Evolutionary conservation across 2,113 vertebrate species (phyloP).

Genomic region (Acrocephalus arundinaceus): DNA sequence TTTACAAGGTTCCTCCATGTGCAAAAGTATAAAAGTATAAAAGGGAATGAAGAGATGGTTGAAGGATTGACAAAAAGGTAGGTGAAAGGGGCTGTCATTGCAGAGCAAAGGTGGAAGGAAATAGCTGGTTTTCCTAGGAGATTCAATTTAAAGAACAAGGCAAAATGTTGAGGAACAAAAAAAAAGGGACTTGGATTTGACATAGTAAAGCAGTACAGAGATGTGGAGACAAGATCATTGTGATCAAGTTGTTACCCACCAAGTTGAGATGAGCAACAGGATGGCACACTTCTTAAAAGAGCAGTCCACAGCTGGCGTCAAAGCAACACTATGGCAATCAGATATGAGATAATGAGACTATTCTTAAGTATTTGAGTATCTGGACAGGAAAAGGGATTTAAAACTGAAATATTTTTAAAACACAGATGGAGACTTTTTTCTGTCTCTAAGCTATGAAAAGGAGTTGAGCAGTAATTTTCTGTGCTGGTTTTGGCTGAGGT

Average conservation of each 20-base stretch:
- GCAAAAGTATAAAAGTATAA: neutral
- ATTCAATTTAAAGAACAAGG: neutral
- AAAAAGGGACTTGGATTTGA: neutral
- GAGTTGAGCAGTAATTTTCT: neutral
- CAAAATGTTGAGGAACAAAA: neutral
- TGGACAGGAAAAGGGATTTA: neutral
- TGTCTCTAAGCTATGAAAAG: neutral
- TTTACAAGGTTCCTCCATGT: neutral
- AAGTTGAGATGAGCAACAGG: neutral
- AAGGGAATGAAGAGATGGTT: neutral
- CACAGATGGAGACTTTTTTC: neutral
- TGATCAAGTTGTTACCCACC: neutral
- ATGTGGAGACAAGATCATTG: neutral
- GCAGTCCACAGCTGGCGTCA: neutral
- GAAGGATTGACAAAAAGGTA: neutral
- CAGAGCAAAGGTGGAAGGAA: neutral
- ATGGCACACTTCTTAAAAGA: neutral
- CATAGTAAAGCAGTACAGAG: neutral
- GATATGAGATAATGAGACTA: neutral
- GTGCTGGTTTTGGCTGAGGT: neutral
- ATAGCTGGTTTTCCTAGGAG: neutral
- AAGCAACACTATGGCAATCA: neutral
- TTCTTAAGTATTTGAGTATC: neutral
- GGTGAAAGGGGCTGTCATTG: neutral
- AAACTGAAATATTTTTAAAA: neutral